Base-by-base conservation (phyloP, 2,797 vertebrate genomes). In the Sitta carolinensis region DNA sequence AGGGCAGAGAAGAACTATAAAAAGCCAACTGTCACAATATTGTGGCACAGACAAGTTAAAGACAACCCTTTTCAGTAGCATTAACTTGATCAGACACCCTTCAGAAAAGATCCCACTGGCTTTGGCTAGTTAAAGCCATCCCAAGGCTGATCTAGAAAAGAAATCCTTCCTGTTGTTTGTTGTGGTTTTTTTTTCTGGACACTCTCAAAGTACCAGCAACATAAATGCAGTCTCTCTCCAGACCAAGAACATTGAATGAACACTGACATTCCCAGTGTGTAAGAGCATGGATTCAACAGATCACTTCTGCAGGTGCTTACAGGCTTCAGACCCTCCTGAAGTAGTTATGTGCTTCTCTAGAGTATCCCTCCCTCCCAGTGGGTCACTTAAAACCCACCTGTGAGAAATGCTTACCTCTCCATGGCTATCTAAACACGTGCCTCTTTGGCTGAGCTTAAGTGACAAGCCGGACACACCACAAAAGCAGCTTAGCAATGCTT, bases 401-500 rank as follows among this genome's bases (percentile, higher is more conserved):
- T 45, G 47, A 67, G 61, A 80, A 89, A 47, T 0, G 7, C 82
- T 9, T 70, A 15, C 47, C 52, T 55, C 79, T 78, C 69, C 30
- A 11, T 4, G 11, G 69, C 12, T 62, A 59, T 42, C 58, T 78
- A 38, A 32, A 51, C 4, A 16, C 48, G 16, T 15, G 66, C 51
- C 63, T 69, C 43, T 40, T 66, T 3, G 6, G 67, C 45, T 69
- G 85, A 89, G 89, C 78, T 92, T 69, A 92, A 91, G 77, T 13
- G 55, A 76, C 77, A 73, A 90, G 59, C 77, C 0, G 8, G 63
- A 77, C 63, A 67, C 55, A 42, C 42, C 32, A 79, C 59, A 70
- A 93, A 96, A 96, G 89, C 73, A 89, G 94, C 95, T 97, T 95
- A 96, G 87, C 0, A 4, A 87, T 2, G 43, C 79, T 81, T 86